Conservation (phyloP, 2,113 vertebrate genomes). For the Hyperoodon ampullatus region DNA sequence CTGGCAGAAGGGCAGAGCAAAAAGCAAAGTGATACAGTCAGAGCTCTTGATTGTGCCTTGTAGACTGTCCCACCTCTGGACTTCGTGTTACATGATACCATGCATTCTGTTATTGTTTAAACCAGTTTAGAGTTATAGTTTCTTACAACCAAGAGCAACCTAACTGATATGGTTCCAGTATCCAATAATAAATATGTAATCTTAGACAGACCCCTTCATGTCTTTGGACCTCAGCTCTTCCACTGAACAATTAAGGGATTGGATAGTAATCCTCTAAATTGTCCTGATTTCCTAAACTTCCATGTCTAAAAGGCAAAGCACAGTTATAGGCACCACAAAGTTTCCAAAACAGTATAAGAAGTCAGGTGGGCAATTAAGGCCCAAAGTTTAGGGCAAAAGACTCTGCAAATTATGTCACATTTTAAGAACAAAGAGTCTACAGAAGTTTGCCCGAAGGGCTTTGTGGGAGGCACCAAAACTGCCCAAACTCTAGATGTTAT, state of each 20-base stretch:
- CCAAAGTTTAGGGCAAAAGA: background rate
- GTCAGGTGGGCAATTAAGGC: background rate
- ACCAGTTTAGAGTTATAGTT: background rate
- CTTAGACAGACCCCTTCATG: background rate
- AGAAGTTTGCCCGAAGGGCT: background rate
- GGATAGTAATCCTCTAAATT: background rate
- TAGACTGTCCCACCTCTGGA: background rate
- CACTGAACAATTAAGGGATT: background rate
- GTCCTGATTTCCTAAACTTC: background rate
- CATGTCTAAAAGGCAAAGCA: background rate
- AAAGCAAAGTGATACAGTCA: background rate
- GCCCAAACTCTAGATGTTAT: background rate
- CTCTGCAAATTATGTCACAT: background rate
- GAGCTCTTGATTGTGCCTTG: background rate
- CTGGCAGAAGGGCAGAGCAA: background rate
- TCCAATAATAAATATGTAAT: background rate
- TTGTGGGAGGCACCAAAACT: background rate
- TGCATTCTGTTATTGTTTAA: background rate
- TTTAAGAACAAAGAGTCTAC: background rate
- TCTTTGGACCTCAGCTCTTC: background rate
- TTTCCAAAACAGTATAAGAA: constrained; percentile 23
- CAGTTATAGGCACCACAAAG: background rate
- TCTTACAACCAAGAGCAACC: background rate
- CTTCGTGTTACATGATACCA: background rate
- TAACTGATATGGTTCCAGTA: background rate